Percentiles rank a stretch among this genome's conserved stretches.
Conservation (phyloP, 1,140 invertebrate species). For the Glossosoma conforme region DNA sequence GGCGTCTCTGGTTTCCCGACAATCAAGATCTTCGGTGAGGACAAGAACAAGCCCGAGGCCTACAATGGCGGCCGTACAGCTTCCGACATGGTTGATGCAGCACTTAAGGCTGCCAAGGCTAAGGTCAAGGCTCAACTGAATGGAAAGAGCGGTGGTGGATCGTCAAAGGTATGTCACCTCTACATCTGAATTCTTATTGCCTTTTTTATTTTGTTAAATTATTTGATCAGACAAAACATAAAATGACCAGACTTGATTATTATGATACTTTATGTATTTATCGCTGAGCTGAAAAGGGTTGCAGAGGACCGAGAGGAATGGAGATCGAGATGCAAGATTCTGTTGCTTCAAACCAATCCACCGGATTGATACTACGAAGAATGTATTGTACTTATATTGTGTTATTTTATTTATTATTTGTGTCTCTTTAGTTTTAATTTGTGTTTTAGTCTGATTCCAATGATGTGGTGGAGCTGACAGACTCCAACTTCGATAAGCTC, state of each 20-base stretch:
- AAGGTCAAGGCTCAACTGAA: slow-evolving; percentile 66
- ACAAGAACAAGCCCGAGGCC: slow-evolving; percentile 83
- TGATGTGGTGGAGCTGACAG: slow-evolving; percentile 90
- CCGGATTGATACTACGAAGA: too few species aligned
- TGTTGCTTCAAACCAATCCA: too few species aligned
- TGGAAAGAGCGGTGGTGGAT: slow-evolving; percentile 47
- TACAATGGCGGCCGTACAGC: slow-evolving; percentile 86
- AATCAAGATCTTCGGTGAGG: slow-evolving; percentile 88
- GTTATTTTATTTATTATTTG: background rate
- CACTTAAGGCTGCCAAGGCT: slow-evolving; percentile 62
- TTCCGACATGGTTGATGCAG: slow-evolving; percentile 79
- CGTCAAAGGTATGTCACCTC: slow-evolving; percentile 25
- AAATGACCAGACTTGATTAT: too few species aligned
- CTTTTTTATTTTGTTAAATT: too few species aligned
- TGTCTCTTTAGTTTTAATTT: slow-evolving; percentile 6
- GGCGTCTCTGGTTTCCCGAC: slow-evolving; percentile 91
- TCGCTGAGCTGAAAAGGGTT: too few species aligned
- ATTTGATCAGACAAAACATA: too few species aligned
- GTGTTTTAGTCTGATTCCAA: slow-evolving; percentile 44
- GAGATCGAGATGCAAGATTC: too few species aligned
- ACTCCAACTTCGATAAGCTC: slow-evolving; percentile 88
- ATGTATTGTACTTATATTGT: too few species aligned
- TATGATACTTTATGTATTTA: too few species aligned
- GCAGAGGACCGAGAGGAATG: too few species aligned
- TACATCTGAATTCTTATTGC: too few species aligned